A percentile compares a stretch with the other conserved stretches of the same genome.
These are phyloP conservation scores for Bedellia somnulentella DNA, from an alignment of 2,888 invertebrate species.

Conservation along the genomic window DNA sequence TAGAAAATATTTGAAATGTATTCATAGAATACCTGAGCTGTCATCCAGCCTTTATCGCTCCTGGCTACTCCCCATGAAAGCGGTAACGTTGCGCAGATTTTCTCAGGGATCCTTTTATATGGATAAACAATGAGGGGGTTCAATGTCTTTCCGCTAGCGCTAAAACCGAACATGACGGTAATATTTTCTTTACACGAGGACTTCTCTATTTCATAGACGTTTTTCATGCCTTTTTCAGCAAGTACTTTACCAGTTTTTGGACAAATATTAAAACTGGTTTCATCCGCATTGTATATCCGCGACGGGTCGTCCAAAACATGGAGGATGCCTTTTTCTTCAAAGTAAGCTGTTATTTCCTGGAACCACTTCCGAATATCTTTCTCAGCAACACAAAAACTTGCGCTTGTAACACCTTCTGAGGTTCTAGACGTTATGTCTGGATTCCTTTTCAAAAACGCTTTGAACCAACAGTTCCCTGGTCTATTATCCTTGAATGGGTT, in stretches of 20 bases:
- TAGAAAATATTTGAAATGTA: conserved; percentile 21
- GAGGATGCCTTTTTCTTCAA: background rate
- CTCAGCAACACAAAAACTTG: background rate
- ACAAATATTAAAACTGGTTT: background rate
- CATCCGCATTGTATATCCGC: background rate
- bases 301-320: background rate
- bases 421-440: background rate
- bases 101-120: too few species aligned
- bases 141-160: background rate
- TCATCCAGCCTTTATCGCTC: conserved; percentile 12
- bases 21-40: conserved; percentile 21
- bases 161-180: background rate
- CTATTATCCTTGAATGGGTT: background rate
- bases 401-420: background rate
- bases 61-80: background rate
- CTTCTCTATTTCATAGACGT: background rate
- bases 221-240: background rate
- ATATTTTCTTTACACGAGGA: background rate
- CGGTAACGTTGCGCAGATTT: conserved; percentile 7
- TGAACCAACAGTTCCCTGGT: background rate
- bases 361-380: background rate
- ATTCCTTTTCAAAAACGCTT: background rate
- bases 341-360: background rate
- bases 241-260: background rate
- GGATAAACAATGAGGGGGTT: background rate